Conservation (phyloP, 2,113 vertebrate species). For the Actenoides lindsayi region DNA sequence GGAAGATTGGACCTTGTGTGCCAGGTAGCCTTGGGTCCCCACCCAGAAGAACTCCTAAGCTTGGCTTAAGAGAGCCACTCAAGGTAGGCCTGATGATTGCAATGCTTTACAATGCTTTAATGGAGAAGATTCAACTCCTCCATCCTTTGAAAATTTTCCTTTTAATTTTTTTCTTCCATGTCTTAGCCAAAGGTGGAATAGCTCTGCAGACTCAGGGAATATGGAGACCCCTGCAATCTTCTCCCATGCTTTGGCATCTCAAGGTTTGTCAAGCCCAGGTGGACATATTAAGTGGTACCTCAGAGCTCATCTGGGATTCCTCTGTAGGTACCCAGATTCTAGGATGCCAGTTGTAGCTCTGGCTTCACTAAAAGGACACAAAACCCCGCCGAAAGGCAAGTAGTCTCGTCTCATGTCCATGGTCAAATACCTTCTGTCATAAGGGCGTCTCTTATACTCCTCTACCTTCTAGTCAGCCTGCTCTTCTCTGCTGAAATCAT, state of each 20-base stretch:
- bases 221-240: not conserved
- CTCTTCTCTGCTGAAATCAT: not conserved
- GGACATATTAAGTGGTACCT: not conserved
- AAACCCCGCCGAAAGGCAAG: not conserved
- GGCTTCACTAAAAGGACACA: not conserved
- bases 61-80: not conserved
- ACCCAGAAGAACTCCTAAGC: not conserved
- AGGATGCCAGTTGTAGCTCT: not conserved
- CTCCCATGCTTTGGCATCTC: not conserved
- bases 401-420: accelerated
- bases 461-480: not conserved
- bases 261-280: not conserved
- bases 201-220: not conserved
- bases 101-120: not conserved
- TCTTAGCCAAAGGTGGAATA: not conserved
- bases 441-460: not conserved
- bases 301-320: not conserved
- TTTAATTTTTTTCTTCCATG: not conserved
- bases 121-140: not conserved
- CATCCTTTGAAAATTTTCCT: not conserved
- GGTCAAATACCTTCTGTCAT: not conserved
- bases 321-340: not conserved
- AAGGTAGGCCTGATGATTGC: not conserved
- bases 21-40: not conserved
- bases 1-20: not conserved